phyloP scores from a whole-genome alignment of 2,888 invertebrate species.

The Myathropa florea region DNA sequence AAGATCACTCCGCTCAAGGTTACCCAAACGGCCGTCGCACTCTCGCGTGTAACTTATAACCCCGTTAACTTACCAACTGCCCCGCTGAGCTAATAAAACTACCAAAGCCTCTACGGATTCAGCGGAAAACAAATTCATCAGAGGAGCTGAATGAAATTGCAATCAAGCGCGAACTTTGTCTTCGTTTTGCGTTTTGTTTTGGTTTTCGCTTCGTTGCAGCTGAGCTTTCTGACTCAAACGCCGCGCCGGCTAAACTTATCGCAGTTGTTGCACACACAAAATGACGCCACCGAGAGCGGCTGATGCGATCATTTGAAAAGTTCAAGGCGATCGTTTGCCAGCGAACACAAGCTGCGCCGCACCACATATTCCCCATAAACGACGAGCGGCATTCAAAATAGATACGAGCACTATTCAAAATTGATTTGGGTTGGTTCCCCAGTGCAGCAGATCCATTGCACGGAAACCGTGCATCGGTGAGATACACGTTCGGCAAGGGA shows the following conservation, averaged over 20 bases:
- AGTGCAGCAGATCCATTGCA: constrained; percentile 1
- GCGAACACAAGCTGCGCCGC: not conserved
- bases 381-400: constrained; percentile 20
- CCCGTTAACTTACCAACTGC: not conserved
- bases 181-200: constrained; percentile 17
- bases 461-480: constrained; percentile 2
- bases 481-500: constrained; percentile 4
- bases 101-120: not conserved
- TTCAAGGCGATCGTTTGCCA: constrained; percentile 44
- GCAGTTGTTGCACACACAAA: constrained; percentile 13
- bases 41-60: not conserved
- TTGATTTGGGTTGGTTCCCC: not conserved
- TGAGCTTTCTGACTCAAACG: constrained; percentile 16
- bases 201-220: constrained; percentile 23
- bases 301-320: constrained; percentile 46
- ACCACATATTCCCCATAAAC: too few relatives aligned
- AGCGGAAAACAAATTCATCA: not conserved
- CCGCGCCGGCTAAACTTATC: constrained; percentile 14
- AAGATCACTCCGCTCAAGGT: constrained; percentile 40
- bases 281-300: not conserved
- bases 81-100: not conserved
- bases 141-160: constrained; percentile 18
- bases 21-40: constrained; percentile 18
- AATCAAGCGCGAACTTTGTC: constrained; percentile 26
- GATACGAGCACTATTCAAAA: constrained; percentile 1